Conservation (phyloP, 2,113 vertebrate genomes). For the Corapipo altera region DNA sequence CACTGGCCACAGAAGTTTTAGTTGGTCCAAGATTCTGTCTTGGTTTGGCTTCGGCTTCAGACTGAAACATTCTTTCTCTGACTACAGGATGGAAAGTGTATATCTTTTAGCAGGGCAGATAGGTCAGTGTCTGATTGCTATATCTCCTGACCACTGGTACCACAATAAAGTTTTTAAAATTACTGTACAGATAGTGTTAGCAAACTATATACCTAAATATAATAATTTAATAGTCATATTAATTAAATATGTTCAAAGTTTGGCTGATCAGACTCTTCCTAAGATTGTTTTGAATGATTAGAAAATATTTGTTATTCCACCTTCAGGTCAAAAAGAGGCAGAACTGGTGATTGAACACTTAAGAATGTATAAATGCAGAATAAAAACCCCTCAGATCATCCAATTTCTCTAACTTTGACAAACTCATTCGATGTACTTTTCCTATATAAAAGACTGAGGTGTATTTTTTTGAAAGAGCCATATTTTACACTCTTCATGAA, state of each 20-base stretch:
- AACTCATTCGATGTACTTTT: background rate
- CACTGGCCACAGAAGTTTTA: background rate
- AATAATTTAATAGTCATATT: constrained; percentile 14
- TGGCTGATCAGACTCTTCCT: background rate
- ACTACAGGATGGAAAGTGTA: background rate
- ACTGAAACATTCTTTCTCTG: background rate
- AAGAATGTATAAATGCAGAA: background rate
- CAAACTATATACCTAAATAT: background rate
- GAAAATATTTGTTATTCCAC: background rate
- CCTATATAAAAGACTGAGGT: background rate
- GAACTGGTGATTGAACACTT: background rate
- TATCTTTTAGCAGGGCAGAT: background rate
- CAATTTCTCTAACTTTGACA: background rate
- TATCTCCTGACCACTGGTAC: background rate
- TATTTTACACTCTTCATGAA: background rate
- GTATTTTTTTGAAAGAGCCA: background rate
- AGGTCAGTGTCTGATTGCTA: background rate
- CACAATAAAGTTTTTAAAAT: background rate
- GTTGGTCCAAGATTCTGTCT: background rate
- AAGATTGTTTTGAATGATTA: background rate
- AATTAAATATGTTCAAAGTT: constrained; percentile 11
- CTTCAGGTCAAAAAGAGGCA: background rate
- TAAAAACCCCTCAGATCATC: background rate
- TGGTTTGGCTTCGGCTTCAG: background rate
- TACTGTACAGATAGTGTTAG: background rate